Conservation (phyloP, 2,888 invertebrate species). For the Agriopis aurantiaria region DNA sequence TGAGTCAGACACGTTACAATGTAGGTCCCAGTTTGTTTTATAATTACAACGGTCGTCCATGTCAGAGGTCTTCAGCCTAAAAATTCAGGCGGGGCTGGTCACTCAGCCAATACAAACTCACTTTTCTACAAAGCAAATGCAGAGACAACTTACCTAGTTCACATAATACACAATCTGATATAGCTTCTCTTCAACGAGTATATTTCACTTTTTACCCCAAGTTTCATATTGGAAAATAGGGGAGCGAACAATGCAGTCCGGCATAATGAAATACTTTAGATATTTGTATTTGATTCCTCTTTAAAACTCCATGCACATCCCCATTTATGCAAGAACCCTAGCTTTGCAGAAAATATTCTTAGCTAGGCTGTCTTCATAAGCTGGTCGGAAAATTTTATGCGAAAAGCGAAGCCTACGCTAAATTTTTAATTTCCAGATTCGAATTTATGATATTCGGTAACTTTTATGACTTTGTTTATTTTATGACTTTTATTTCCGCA, state of each 20-base stretch:
- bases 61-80: too few species aligned
- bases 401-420: conserved; percentile 34
- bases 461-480: conserved; percentile 44
- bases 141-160: not conserved
- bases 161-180: conserved; percentile 1
- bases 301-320: conserved; percentile 55
- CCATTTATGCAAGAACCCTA: conserved; percentile 55
- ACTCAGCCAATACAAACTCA: too few species aligned
- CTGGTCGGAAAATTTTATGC: conserved; percentile 47
- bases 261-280: conserved; percentile 81
- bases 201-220: conserved; percentile 41
- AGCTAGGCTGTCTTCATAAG: conserved; percentile 44
- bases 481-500: conserved; percentile 36
- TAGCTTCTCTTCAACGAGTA: conserved; percentile 11
- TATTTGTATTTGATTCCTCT: conserved; percentile 78
- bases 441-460: conserved; percentile 48
- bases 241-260: conserved; percentile 65
- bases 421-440: conserved; percentile 47
- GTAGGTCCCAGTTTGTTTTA: too few species aligned
- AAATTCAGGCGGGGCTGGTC: not conserved
- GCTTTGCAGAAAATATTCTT: conserved; percentile 13
- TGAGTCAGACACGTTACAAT: too few species aligned
- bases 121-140: too few species aligned
- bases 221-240: conserved; percentile 63
- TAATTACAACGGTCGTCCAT: too few species aligned